Base-by-base conservation (phyloP, 2,797 vertebrate species). In the Prunella strophiata region DNA sequence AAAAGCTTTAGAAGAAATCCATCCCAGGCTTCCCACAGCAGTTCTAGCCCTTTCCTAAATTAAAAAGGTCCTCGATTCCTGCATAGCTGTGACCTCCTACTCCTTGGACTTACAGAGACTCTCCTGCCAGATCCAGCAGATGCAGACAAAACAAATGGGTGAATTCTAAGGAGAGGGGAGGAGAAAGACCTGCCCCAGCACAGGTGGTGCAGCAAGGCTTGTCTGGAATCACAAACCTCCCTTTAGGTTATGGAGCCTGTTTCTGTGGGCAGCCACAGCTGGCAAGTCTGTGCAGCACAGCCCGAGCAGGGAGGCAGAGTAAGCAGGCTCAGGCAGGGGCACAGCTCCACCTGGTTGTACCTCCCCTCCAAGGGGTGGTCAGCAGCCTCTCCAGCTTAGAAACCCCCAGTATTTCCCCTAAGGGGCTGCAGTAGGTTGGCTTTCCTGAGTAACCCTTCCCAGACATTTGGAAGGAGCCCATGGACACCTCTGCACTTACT, bases 201-300 rank as follows among this genome's bases (percentile, higher is more conserved):
- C 51, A 66, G 83, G 80, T 58, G 90, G 90, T 75, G 91, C 79
- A 50, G 88, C 54, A 36, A 50, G 75, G 88, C 80, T 76, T n/a
- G 63, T 22, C 83, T 90, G 90, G 58, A 88, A 72, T 11, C 63
- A 36, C 3, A 15, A 70, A 32, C 20, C 85, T 78, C 40, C 80
- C 76, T 84, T 34, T 3, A 50, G 85, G 88, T 92, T 50, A 43
- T 7, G 5, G 88, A 55, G 36, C 13, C 85, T 36, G 76, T 40
- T 65, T 70, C 89, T 72, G 78, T 16, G 88, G 93, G 95, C 88
- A 93, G 85, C 85, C 55, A 3, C 71, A 43, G 63, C 85, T 77
- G 85, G 85, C 89, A 72, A 79, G 70, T 55, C 88, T 40, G 57
- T 14, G 54, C 87, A 67, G 67, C 91, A 29, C 77, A 68, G 76